Percentiles rank a stretch among this genome's conserved stretches.
Conservation (phyloP, 2,797 vertebrate species). For the Enteromius treurensis region DNA sequence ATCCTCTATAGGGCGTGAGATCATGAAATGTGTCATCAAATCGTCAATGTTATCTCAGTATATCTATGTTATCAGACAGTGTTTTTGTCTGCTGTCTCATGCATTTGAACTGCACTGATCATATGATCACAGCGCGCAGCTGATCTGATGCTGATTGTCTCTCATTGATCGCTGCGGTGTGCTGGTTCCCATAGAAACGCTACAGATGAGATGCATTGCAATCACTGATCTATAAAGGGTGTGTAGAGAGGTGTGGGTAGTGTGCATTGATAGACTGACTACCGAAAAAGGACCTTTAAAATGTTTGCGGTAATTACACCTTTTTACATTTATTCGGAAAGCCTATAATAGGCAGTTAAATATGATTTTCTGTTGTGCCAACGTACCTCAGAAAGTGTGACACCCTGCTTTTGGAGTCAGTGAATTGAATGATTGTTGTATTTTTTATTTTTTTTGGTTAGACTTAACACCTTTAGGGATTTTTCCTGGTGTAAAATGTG, state of each 20-base stretch:
- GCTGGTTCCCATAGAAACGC: slow-evolving; percentile 17
- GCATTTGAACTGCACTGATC: background rate
- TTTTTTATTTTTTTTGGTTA: background rate
- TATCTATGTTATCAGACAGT: background rate
- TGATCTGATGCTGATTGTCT: background rate
- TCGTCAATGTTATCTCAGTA: background rate
- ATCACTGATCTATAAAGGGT: background rate
- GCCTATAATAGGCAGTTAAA: background rate
- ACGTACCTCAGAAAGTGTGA: background rate
- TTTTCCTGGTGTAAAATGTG: background rate
- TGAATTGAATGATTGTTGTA: background rate
- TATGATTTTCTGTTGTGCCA: background rate
- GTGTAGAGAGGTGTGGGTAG: background rate
- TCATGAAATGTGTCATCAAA: background rate
- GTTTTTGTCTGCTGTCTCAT: background rate
- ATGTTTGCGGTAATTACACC: too few species aligned
- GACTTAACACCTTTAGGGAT: too few species aligned
- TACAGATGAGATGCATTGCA: background rate
- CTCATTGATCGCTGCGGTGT: background rate
- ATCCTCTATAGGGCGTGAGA: background rate
- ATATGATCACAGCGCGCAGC: background rate
- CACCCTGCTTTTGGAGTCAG: background rate
- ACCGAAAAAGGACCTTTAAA: background rate
- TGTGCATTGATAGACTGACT: background rate
- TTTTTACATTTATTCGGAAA: background rate